Base-by-base conservation (phyloP, 2,113 vertebrate species). In the Corythoichthys intestinalis region DNA sequence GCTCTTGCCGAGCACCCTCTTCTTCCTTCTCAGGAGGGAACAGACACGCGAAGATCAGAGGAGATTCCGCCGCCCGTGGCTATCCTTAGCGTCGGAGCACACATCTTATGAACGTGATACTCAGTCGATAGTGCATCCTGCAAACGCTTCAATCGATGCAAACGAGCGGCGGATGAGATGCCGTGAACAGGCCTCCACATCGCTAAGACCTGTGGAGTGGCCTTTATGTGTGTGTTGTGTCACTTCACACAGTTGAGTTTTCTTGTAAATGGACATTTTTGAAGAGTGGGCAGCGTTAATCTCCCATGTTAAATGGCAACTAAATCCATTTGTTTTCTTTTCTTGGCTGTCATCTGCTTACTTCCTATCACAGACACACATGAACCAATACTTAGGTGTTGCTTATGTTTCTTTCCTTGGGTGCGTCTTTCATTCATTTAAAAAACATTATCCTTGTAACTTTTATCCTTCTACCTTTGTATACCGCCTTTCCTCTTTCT, bases 21-120 rank as follows among this genome's bases (percentile, higher is more conserved):
- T 44, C 39, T 20, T 28, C 20, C 11, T 63, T 39, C 38, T 39
- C 58, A 61, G 83, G 79, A 90, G 90, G 84, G 88, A 89, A 90
- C 89, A 90, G 87, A 92, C 87, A 88, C 85, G 81, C 66, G 80
- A 88, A 91, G 90, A 93, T 93, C 91, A 92, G 90, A 93, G 90
- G 90, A 87, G 83, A 85, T 87, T 90, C 83, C 74, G 83, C 80
- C 80, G 86, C 91, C 91, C 72, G 88, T 90, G 90, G 91, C 91
- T 80, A 90, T 91, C 81, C 77, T 86, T 87, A 73, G 84, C 73
- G 68, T 85, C 84, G 81, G 80, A 87, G 86, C 85, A 90, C 89
- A 8, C 53, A 28, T n/a, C 90, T 90, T 83, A 89, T 85, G 88
- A 65, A 77, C 82, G 86, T 80, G 50, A 82, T 74, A 74, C 79